Conservation (phyloP, 2,113 vertebrate genomes). For the Myotis lucifugus region DNA sequence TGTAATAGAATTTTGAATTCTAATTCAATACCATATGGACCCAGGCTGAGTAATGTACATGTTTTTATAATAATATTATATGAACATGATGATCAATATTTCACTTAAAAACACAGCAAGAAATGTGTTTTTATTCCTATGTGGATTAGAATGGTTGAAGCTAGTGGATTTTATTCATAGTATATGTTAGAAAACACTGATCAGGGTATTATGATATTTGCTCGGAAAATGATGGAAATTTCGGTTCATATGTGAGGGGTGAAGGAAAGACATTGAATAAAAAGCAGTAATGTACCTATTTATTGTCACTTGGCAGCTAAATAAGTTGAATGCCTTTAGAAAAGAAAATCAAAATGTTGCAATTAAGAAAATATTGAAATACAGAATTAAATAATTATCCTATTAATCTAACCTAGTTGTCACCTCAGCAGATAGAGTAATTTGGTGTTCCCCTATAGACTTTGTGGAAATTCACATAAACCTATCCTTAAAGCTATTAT, state of each 20-base stretch:
- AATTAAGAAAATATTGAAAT: not conserved
- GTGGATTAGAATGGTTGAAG: not conserved
- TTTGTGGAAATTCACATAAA: not conserved
- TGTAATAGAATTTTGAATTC: not conserved
- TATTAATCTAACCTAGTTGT: not conserved
- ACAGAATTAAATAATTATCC: not conserved
- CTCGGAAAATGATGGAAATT: not conserved
- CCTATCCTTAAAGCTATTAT: not conserved
- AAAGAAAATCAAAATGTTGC: not conserved
- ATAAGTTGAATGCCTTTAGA: not conserved
- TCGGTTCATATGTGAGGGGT: not conserved
- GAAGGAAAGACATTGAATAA: not conserved
- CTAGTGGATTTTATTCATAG: not conserved
- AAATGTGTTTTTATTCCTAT: not conserved
- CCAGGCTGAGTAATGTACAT: not conserved
- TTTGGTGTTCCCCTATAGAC: not conserved
- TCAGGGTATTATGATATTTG: not conserved
- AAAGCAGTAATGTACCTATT: not conserved
- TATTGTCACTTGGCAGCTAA: not conserved
- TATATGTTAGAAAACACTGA: not conserved
- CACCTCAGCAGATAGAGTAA: not conserved
- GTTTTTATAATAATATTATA: slow-evolving; percentile 1
- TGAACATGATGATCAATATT: not conserved
- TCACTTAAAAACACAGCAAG: not conserved
- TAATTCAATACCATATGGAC: not conserved